Base-by-base conservation (phyloP, 2,888 invertebrate genomes). In the Caenorhabditis becei region DNA sequence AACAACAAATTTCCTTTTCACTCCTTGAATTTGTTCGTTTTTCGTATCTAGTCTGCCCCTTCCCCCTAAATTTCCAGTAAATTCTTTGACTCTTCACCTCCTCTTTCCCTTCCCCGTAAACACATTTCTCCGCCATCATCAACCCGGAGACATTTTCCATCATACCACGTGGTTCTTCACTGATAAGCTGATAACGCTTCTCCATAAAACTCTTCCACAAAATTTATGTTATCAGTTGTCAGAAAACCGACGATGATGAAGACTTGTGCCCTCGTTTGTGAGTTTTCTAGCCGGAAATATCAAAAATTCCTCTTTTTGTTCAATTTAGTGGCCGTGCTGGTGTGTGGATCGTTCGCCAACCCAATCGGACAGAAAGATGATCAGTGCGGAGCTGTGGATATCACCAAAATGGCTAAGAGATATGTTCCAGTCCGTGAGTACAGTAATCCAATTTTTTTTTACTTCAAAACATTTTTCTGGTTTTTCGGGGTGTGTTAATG, bases 331-430 rank as follows among this genome's bases (percentile, higher is more conserved):
- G 41, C 66, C 37, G 74, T 65, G 8, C 51, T 74, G n/a, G 35
- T 65, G 10, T 74, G 56, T 14, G 59, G 26, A 8, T n/a, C 65
- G 2, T 65, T 20, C 1, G 74, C 74, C 18, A 41, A 23, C 16
- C 59, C 59, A 20, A 59, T 44, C 7, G n/a, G 20, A 3, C 65
- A 65, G 18, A 62, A 72, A n/a, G 79, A 53, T 37, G 83, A 83
- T 54, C 67, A 83, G 47, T 83, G 83, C 44, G 83, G 83, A 78
- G 83, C 83, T 4, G 78, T 79, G 8, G 80, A 71, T 24, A 74
- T 83, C 41, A 72, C 67, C 18, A 72, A 80, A 16, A 23, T 62
- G 44, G 28, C 67, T 5, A 77, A 67, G 53, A 65, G 72, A 72
- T 77, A 81, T 37, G 51, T 83, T 47, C 80, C 77, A 74, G 53